These are phyloP conservation scores for Mesochorus sp. DNA, from an alignment of 2,888 invertebrate genomes.

Conservation along the genomic window DNA sequence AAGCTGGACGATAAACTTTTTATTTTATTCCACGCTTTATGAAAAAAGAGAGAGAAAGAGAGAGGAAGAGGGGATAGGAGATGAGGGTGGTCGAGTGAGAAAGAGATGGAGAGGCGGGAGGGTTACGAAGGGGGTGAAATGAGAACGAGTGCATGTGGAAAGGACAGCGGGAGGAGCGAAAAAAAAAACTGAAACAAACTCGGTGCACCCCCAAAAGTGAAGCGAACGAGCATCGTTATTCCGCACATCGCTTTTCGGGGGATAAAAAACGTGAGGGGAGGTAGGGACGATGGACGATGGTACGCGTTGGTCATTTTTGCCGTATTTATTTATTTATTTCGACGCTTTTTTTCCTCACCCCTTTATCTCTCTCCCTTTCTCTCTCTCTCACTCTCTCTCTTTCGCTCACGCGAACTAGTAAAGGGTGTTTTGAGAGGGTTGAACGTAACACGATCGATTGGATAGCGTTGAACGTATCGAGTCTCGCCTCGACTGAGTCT, in stretches of 20 bases:
- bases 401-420: slow-evolving; percentile 23
- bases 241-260: slow-evolving; percentile 54
- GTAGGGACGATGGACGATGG: slow-evolving; percentile 35
- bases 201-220: slow-evolving; percentile 55
- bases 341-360: slow-evolving; percentile 31
- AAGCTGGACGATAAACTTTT: slow-evolving; percentile 76
- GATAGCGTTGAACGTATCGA: slow-evolving; percentile 54
- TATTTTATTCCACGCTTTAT: slow-evolving; percentile 73
- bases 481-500: slow-evolving; percentile 56
- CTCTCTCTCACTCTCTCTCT: slow-evolving; percentile 22
- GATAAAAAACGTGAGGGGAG: slow-evolving; percentile 25
- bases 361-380: slow-evolving; percentile 18
- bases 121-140: slow-evolving; percentile 21
- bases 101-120: slow-evolving; percentile 4
- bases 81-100: slow-evolving; percentile 44
- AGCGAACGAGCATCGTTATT: slow-evolving; percentile 64
- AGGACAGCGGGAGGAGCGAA: neutral
- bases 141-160: slow-evolving; percentile 28
- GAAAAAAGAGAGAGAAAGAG: slow-evolving; percentile 51
- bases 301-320: slow-evolving; percentile 59
- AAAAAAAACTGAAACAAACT: slow-evolving; percentile 32
- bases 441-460: slow-evolving; percentile 51
- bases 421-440: slow-evolving; percentile 20
- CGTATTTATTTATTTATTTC: slow-evolving; percentile 61
- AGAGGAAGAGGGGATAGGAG: neutral